Evolutionary conservation across 2,113 vertebrate genomes (phyloP).

Genomic region (Lonchura striata): DNA sequence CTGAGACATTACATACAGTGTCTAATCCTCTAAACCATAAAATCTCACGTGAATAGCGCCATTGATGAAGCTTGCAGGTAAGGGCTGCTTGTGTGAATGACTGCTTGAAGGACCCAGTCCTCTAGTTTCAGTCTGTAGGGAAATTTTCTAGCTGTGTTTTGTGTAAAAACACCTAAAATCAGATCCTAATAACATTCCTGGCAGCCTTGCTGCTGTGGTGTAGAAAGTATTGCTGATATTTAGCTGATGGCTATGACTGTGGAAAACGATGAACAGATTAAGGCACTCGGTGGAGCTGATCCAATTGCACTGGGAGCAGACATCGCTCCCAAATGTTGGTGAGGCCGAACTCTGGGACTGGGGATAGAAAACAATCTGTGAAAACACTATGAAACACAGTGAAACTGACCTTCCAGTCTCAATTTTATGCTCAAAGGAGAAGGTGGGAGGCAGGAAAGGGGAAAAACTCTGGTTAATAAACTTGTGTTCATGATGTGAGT

Average conservation of each 20-base stretch:
- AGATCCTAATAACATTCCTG: neutral
- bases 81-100: neutral
- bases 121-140: constrained; percentile 1
- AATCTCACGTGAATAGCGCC: constrained; percentile 45
- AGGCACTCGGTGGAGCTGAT: neutral
- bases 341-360: neutral
- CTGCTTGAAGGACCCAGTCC: neutral
- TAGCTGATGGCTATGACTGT: neutral
- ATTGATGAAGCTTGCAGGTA: constrained; percentile 39
- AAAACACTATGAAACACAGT: neutral
- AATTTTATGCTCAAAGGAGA: neutral
- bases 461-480: neutral
- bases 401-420: neutral
- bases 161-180: constrained; percentile 52
- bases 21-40: constrained; percentile 51
- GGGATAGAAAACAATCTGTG: neutral
- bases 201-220: neutral
- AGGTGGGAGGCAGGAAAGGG: neutral
- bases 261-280: neutral
- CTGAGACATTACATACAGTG: constrained; percentile 53
- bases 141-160: constrained; percentile 50
- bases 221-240: neutral
- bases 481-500: constrained; percentile 21
- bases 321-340: rapidly evolving
- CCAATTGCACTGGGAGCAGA: neutral